Evolutionary conservation across 2,113 vertebrate genomes (phyloP), one percentile per base, ranked within the genome.

Genomic region (Hipposideros armiger): DNA sequence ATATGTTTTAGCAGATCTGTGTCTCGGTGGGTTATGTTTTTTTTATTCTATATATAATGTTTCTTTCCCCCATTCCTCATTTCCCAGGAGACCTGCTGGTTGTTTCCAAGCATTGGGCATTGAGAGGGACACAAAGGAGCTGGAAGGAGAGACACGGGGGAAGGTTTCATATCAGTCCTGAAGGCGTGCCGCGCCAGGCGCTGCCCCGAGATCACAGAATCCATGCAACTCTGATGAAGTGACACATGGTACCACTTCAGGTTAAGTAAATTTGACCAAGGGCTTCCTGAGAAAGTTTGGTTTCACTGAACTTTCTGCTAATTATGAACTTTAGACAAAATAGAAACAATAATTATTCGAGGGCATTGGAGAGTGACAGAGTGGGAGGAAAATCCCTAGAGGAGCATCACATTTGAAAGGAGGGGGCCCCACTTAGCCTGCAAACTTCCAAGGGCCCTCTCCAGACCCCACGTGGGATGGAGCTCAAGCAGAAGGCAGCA

Each of bases 401-500:
- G 15, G 45, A 10, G 9, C 5, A 1, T 26, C 20, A 32, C 2
- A 22, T 56, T 22, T 32, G 42, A 32, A 19, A 56, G 36, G 15
- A 17, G n/a, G 28, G 52, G 30, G 2, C 22, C 40, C 14, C 45
- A 1, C 22, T 28, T 30, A 8, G 16, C 26, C 24, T 15, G 11
- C 26, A 36, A 36, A 36, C 15, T n/a, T 45, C 52, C 1, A 1
- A 74, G 24, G 74, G 14, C 15, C n/a, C 28, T 67, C 47, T 62
- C 9, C 1, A n/a, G 52, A 16, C 16, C 28, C 32, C 58, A 8
- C 0, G 10, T 0, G 4, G 26, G 54, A 0, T 3, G 15, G 19
- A 13, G 28, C 69, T 30, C 36, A 5, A 56, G 24, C 8, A 16
- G 11, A 72, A n/a, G 42, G 20, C 0, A 2, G 10, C 13, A 1